A percentile compares a stretch with the other conserved stretches of the same genome.
Evolutionary conservation across 64 coral and sea anemone species (phyloP).

Genomic region (Catalaphyllia jardinei): DNA sequence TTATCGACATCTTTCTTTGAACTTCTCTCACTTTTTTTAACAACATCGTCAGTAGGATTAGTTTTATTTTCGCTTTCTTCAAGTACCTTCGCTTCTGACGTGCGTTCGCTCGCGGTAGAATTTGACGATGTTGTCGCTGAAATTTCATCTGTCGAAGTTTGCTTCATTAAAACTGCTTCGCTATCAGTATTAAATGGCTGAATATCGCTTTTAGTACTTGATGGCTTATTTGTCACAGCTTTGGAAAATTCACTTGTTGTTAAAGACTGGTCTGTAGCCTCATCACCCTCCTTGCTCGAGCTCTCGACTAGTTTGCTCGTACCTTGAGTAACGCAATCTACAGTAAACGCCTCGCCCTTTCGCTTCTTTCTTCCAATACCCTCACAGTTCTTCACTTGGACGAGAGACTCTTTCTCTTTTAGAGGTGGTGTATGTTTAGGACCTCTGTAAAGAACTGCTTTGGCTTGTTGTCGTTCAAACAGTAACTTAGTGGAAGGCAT

Average conservation of each 20-base stretch:
- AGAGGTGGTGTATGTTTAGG: conserved; percentile 37
- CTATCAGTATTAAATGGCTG: not conserved
- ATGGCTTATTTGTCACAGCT: not conserved
- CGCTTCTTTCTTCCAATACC: conserved; percentile 11
- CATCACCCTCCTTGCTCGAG: not conserved
- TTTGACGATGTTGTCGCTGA: not conserved
- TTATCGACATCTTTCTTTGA: not conserved
- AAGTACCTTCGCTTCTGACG: not conserved
- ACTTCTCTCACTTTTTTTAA: not conserved
- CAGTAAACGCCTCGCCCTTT: not conserved
- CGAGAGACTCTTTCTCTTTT: not conserved
- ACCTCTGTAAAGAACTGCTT: not conserved
- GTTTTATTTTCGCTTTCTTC: not conserved
- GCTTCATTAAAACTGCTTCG: not conserved
- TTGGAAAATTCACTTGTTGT: too few relatives aligned
- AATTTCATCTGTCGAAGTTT: not conserved
- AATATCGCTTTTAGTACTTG: not conserved
- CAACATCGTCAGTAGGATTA: not conserved
- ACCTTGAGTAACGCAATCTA: not conserved
- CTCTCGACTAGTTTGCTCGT: not conserved
- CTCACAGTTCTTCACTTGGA: not conserved
- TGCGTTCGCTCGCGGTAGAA: not conserved
- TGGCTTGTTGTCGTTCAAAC: not conserved
- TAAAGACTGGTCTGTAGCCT: not conserved
- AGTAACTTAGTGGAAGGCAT: not conserved